Evolutionary conservation across 2,888 invertebrate species (phyloP).

Genomic region (Anthrax anthrax): DNA sequence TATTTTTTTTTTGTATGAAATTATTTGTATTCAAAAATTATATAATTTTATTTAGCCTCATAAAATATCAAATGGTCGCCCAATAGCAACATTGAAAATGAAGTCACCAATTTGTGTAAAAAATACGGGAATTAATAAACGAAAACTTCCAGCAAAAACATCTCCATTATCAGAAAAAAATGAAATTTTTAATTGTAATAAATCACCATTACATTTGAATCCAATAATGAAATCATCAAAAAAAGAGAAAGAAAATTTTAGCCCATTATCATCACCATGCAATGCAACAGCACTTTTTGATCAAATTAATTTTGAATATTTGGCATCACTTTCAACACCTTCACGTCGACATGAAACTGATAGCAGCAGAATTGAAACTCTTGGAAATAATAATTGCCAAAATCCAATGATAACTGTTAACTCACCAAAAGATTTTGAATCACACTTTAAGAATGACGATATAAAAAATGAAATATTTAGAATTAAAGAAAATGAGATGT

Average conservation of each 20-base stretch:
- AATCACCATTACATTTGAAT: not conserved
- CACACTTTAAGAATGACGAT: no score
- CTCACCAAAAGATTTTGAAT: not conserved
- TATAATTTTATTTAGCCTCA: no score
- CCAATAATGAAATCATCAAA: not conserved
- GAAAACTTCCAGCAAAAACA: not conserved
- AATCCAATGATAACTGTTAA: no score
- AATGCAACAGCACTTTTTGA: constrained; percentile 28
- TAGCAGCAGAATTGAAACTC: no score
- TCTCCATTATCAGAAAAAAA: not conserved
- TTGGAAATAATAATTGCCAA: no score
- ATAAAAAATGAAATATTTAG: no score
- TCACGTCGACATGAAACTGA: not conserved
- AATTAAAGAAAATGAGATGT: no score
- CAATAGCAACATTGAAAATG: constrained; percentile 15
- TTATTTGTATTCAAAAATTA: no score
- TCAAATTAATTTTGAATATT: constrained; percentile 23
- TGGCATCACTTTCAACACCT: constrained; percentile 28
- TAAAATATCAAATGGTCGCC: not conserved
- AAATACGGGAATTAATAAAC: constrained; percentile 32
- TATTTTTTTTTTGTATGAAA: no score
- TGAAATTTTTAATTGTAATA: not conserved
- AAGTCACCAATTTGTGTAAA: constrained; percentile 28
- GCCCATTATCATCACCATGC: constrained; percentile 31
- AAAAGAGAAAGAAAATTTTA: constrained; percentile 33